Conservation (phyloP, 2,888 invertebrate species). For the Tridacna gigas region DNA sequence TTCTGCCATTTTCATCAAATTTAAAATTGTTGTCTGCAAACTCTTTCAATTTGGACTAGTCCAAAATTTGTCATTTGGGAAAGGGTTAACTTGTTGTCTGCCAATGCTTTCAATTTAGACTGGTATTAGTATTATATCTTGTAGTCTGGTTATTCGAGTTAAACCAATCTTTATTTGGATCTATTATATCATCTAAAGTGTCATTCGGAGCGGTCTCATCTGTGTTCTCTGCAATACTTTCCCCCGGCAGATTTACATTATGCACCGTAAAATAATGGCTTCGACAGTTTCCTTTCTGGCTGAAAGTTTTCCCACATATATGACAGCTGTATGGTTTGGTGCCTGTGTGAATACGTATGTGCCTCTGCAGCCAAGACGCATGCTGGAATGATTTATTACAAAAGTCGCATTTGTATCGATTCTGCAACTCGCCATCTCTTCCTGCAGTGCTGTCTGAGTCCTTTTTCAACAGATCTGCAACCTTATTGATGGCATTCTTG, state of each 20-base stretch:
- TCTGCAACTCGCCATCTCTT: background rate
- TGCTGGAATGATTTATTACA: slow-evolving; percentile 17
- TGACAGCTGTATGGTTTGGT: background rate
- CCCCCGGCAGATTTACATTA: background rate
- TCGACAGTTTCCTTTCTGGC: slow-evolving; percentile 20
- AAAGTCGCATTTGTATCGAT: background rate
- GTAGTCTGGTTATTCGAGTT: too few species aligned
- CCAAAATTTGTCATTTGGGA: too few species aligned
- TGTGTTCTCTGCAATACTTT: background rate
- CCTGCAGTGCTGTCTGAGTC: background rate
- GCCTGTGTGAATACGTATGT: slow-evolving; percentile 13
- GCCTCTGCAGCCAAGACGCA: slow-evolving; percentile 7
- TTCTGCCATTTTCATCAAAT: too few species aligned
- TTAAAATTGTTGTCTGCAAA: too few species aligned
- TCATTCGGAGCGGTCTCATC: background rate
- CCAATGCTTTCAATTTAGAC: too few species aligned
- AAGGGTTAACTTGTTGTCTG: too few species aligned
- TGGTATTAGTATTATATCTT: too few species aligned
- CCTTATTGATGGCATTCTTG: too few species aligned
- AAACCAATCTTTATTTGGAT: too few species aligned
- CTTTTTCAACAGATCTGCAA: too few species aligned
- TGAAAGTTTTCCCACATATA: slow-evolving; percentile 13
- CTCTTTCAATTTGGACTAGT: too few species aligned
- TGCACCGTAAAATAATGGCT: slow-evolving; percentile 21
- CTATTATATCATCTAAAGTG: background rate